Percentiles rank a stretch among this genome's conserved stretches.
phyloP scores from a whole-genome alignment of 2,888 invertebrate genomes.

The Thymelicus acteon region DNA sequence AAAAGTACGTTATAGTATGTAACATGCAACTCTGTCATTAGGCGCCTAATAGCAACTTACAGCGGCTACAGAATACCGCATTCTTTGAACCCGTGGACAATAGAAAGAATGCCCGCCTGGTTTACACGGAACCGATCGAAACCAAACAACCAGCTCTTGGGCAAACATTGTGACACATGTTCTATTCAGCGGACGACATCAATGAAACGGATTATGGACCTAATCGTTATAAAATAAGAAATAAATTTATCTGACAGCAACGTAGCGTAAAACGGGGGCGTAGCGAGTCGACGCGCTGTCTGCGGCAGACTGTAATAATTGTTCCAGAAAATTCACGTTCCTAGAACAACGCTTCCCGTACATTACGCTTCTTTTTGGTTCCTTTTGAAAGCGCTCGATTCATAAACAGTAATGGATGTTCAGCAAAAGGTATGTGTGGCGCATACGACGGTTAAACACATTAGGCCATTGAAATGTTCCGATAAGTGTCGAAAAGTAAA shows the following conservation, averaged over 20 bases:
- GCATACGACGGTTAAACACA: slow-evolving; percentile 36
- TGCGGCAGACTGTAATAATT: slow-evolving; percentile 46
- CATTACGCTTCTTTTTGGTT: slow-evolving; percentile 44
- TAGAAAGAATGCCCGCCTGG: slow-evolving; percentile 46
- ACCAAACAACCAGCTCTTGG: slow-evolving; percentile 45
- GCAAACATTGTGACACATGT: slow-evolving; percentile 45
- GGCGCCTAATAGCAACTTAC: background rate
- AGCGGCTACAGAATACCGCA: background rate
- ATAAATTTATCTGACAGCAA: slow-evolving; percentile 41
- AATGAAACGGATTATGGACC: slow-evolving; percentile 34
- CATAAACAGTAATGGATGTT: slow-evolving; percentile 43
- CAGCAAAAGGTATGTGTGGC: slow-evolving; percentile 44
- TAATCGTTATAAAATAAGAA: slow-evolving; percentile 40
- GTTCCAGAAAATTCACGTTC: slow-evolving; percentile 32
- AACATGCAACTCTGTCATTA: slow-evolving; percentile 14
- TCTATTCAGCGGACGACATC: slow-evolving; percentile 39
- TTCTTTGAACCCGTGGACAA: slow-evolving; percentile 43
- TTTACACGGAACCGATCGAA: slow-evolving; percentile 44
- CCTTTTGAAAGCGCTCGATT: background rate
- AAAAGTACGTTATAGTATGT: background rate
- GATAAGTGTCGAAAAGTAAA: slow-evolving; percentile 49
- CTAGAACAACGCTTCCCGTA: slow-evolving; percentile 28
- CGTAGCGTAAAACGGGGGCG: slow-evolving; percentile 40
- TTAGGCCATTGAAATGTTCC: slow-evolving; percentile 48
- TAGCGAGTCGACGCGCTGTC: slow-evolving; percentile 62